A percentile compares a stretch with the other conserved stretches of the same genome.
phyloP scores from a whole-genome alignment of 2,113 vertebrate species.

The Trichechus manatus region DNA sequence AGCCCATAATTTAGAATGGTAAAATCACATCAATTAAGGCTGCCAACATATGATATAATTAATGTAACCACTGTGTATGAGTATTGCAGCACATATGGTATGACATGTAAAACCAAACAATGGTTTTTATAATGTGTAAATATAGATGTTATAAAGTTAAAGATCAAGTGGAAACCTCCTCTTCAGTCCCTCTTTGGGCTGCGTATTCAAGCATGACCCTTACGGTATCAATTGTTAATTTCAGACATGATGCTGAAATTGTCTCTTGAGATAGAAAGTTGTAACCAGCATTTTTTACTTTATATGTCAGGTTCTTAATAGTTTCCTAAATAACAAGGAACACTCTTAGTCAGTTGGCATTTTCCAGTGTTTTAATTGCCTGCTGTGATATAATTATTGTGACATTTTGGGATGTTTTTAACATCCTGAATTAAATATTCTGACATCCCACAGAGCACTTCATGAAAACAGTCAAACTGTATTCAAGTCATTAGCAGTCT shows the following conservation, averaged over 20 bases:
- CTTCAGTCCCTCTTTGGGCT: slow-evolving; percentile 68
- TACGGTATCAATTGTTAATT: slow-evolving; percentile 77
- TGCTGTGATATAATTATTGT: slow-evolving; percentile 96
- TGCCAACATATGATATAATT: slow-evolving; percentile 82
- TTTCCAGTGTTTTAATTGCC: slow-evolving; percentile 95
- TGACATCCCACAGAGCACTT: slow-evolving; percentile 94
- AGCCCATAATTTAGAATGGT: slow-evolving; percentile 70
- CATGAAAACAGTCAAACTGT: slow-evolving; percentile 92
- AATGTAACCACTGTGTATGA: slow-evolving; percentile 81
- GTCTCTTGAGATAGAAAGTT: slow-evolving; percentile 83
- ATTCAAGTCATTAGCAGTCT: slow-evolving; percentile 92
- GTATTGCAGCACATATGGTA: slow-evolving; percentile 81
- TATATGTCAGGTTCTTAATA: slow-evolving; percentile 92
- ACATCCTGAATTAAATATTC: slow-evolving; percentile 96
- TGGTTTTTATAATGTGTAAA: slow-evolving; percentile 72
- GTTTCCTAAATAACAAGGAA: slow-evolving; percentile 93
- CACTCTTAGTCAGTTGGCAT: slow-evolving; percentile 93
- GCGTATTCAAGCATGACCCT: slow-evolving; percentile 62
- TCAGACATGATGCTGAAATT: slow-evolving; percentile 83
- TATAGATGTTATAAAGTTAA: slow-evolving; percentile 66
- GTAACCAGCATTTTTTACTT: slow-evolving; percentile 87
- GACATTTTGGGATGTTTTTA: slow-evolving; percentile 96
- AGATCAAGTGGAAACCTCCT: slow-evolving; percentile 69
- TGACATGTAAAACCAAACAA: slow-evolving; percentile 80
- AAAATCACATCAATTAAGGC: slow-evolving; percentile 77